Conservation (phyloP, 1,140 invertebrate genomes). For the Leptoteleia sp. region DNA sequence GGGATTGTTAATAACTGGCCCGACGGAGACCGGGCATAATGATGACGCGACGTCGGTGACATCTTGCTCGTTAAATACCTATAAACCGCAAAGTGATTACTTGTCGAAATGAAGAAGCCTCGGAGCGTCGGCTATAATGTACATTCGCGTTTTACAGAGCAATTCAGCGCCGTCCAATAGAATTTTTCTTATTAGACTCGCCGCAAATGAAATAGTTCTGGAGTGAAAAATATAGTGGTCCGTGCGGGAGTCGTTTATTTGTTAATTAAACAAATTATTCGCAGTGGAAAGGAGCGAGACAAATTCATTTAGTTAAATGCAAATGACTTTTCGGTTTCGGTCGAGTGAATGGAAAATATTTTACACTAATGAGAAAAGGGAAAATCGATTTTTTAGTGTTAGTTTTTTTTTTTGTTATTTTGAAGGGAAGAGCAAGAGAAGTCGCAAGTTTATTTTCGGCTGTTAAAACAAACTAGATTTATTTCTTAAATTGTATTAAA, state of each 20-base stretch:
- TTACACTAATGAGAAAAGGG: no score
- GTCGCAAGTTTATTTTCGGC: no score
- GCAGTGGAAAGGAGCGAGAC: no score
- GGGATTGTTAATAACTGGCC: constrained; percentile 24
- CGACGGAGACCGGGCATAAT: constrained; percentile 13
- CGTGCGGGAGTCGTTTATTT: not conserved
- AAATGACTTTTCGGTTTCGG: no score
- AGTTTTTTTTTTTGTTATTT: no score
- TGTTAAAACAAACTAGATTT: no score
- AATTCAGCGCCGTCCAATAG: constrained; percentile 37
- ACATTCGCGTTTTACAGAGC: constrained; percentile 31
- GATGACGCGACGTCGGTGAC: constrained; percentile 28
- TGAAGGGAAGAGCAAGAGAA: no score
- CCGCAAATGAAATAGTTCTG: constrained; percentile 34
- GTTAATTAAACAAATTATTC: no score
- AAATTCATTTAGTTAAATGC: no score
- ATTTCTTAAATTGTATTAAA: no score
- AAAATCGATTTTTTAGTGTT: no score
- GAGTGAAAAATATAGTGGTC: constrained; percentile 15
- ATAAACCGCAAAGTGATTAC: constrained; percentile 61
- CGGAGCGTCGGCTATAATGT: constrained; percentile 22
- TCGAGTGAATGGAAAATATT: no score
- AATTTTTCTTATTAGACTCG: constrained; percentile 43
- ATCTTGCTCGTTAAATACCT: constrained; percentile 58
- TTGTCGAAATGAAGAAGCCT: constrained; percentile 51